Conservation (phyloP, 53 echinoderm and acorn worm genomes). For the Holothuria scabra region DNA sequence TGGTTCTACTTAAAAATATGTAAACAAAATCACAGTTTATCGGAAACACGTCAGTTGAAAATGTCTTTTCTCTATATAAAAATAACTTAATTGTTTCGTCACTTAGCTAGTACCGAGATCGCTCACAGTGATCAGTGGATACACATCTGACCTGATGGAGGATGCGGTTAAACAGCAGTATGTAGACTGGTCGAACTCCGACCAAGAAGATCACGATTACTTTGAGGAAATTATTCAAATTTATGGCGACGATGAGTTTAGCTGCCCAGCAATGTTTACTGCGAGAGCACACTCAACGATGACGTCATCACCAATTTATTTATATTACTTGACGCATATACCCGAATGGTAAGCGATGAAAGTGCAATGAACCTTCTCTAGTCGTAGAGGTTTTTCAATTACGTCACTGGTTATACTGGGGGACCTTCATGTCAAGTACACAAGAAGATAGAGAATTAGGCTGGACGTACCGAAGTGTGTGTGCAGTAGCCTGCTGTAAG, state of each 20-base stretch:
- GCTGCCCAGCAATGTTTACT: conserved; percentile 63
- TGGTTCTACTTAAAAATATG: too few relatives aligned
- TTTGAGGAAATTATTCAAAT: conserved; percentile 56
- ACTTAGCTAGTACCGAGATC: conserved; percentile 15
- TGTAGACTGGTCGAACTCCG: conserved; percentile 73
- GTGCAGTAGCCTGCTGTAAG: too few relatives aligned
- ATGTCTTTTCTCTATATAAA: not conserved
- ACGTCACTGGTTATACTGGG: too few relatives aligned
- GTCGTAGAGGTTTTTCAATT: too few relatives aligned
- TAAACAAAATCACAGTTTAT: too few relatives aligned
- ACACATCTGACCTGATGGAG: conserved; percentile 48
- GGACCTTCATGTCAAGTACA: too few relatives aligned
- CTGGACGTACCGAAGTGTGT: too few relatives aligned
- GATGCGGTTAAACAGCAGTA: conserved; percentile 75
- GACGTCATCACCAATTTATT: conserved; percentile 57
- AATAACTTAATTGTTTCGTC: not conserved
- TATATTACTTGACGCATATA: conserved; percentile 71
- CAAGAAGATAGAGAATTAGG: too few relatives aligned
- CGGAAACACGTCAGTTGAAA: too few relatives aligned
- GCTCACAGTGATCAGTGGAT: conserved; percentile 5
- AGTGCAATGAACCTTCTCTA: too few relatives aligned
- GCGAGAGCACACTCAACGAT: conserved; percentile 52
- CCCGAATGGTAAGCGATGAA: conserved; percentile 49
- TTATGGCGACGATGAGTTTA: conserved; percentile 60
- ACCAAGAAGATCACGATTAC: conserved; percentile 66